A percentile compares a stretch with the other conserved stretches of the same genome.
These are phyloP conservation scores for Potamarius usumacintae DNA, from an alignment of 2,113 vertebrate genomes.

Conservation along the genomic window DNA sequence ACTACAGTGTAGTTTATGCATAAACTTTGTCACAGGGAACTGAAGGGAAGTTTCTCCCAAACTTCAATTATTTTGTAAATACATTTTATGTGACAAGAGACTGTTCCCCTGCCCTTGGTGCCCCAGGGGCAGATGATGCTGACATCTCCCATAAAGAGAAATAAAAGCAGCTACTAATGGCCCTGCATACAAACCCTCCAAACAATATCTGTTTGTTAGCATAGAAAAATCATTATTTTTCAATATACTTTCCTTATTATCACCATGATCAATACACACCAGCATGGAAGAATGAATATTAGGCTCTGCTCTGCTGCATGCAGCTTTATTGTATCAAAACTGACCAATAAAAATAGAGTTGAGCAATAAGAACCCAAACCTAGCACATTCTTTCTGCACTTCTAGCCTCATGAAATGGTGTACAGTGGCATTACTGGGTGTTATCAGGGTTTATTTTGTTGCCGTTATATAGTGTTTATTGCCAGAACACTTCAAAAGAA, in stretches of 20 bases:
- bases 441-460: constrained; percentile 16
- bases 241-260: constrained; percentile 53
- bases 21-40: neutral
- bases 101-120: constrained; percentile 35
- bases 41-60: neutral
- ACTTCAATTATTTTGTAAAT: constrained; percentile 12
- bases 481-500: constrained; percentile 22
- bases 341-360: constrained; percentile 20
- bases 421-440: neutral
- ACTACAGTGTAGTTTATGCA: neutral
- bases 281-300: constrained; percentile 23
- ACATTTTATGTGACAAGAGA: constrained; percentile 40
- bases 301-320: neutral
- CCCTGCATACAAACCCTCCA: constrained; percentile 34
- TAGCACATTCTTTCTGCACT: constrained; percentile 1
- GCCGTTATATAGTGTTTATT: neutral
- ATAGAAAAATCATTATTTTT: constrained; percentile 57
- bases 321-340: constrained; percentile 40
- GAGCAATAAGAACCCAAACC: constrained; percentile 21
- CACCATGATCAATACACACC: constrained; percentile 50
- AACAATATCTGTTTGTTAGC: constrained; percentile 39
- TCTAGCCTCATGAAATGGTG: constrained; percentile 6
- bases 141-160: constrained; percentile 52
- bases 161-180: constrained; percentile 50
- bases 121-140: constrained; percentile 45